phyloP scores from a whole-genome alignment of 2,113 vertebrate genomes.

The Callorhinus ursinus region DNA sequence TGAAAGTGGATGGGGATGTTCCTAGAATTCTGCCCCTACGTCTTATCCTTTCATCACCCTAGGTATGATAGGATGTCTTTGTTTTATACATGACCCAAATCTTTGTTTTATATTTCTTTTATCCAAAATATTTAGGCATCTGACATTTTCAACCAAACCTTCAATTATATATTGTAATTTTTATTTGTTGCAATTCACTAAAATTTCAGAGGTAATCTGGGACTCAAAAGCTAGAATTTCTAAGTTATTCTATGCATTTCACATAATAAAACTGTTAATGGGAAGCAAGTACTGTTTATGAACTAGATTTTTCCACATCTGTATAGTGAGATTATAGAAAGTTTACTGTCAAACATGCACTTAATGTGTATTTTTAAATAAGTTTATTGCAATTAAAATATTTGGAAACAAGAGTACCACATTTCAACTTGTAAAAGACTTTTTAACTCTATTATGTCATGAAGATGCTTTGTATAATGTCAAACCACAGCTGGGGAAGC shows the following conservation, averaged over 20 bases:
- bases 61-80: conserved; percentile 82
- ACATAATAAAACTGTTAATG: conserved; percentile 92
- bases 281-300: conserved; percentile 98
- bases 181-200: conserved; percentile 90
- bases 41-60: not conserved
- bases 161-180: conserved; percentile 87
- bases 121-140: conserved; percentile 84
- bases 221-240: conserved; percentile 90
- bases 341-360: conserved; percentile 92
- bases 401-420: conserved; percentile 93
- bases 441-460: conserved; percentile 92
- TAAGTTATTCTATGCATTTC: conserved; percentile 89
- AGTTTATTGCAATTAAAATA: conserved; percentile 93
- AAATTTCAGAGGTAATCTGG: conserved; percentile 95
- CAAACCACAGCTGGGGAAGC: conserved; percentile 92
- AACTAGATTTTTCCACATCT: conserved; percentile 97
- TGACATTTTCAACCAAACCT: conserved; percentile 89
- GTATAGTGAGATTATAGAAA: conserved; percentile 98
- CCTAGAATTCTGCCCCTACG: not conserved
- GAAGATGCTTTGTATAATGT: conserved; percentile 93
- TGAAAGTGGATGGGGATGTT: not conserved
- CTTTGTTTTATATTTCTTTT: conserved; percentile 86
- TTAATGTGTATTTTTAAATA: conserved; percentile 94
- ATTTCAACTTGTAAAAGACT: conserved; percentile 94
- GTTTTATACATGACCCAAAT: conserved; percentile 83